phyloP scores from a whole-genome alignment of 2,113 vertebrate genomes.

The Nanorana parkeri region DNA sequence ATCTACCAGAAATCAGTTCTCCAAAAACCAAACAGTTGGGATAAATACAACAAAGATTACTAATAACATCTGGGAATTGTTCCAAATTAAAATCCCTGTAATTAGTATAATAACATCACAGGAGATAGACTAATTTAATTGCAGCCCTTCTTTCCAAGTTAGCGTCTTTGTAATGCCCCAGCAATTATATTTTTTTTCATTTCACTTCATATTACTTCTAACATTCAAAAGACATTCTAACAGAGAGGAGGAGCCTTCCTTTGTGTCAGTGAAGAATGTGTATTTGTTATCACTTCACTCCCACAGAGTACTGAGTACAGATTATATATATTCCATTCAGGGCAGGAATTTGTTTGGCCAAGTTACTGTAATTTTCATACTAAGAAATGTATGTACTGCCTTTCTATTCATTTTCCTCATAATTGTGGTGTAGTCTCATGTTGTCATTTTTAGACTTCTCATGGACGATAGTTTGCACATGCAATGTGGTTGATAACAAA shows the following conservation, averaged over 20 bases:
- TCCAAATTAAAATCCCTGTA: constrained; percentile 54
- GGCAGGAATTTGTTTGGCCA: constrained; percentile 27
- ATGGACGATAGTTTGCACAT: not conserved
- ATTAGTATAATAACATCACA: constrained; percentile 54
- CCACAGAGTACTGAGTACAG: constrained; percentile 10
- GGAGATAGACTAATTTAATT: constrained; percentile 55
- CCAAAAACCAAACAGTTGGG: constrained; percentile 44
- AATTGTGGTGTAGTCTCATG: constrained; percentile 17
- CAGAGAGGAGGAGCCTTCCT: constrained; percentile 8
- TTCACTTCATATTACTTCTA: constrained; percentile 39
- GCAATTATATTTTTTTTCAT: constrained; percentile 46
- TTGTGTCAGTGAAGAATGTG: constrained; percentile 11
- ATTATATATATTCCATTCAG: constrained; percentile 30
- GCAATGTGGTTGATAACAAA: too few species aligned
- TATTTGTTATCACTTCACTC: constrained; percentile 22
- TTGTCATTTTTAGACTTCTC: not conserved
- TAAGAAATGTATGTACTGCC: constrained; percentile 1
- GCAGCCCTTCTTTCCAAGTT: constrained; percentile 53
- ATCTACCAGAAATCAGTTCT: constrained; percentile 38
- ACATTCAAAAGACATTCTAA: constrained; percentile 30
- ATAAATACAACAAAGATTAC: constrained; percentile 52
- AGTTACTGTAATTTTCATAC: constrained; percentile 30
- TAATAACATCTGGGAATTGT: constrained; percentile 56
- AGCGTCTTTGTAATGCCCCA: constrained; percentile 43
- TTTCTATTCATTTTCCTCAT: constrained; percentile 13